phyloP scores from a whole-genome alignment of 2,797 vertebrate genomes.

The Oreochromis grahami region DNA sequence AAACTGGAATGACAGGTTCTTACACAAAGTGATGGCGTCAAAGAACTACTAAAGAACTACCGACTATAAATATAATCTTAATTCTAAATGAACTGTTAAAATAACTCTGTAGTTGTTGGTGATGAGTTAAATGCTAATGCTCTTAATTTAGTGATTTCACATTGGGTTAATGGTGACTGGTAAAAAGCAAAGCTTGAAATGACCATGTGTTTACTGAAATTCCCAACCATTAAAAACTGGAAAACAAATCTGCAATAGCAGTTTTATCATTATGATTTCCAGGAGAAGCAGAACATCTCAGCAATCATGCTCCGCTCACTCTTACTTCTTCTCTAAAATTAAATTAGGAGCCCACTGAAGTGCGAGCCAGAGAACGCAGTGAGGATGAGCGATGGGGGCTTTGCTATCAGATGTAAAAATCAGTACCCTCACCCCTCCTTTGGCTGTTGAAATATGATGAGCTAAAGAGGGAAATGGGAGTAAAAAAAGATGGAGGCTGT shows the following conservation, averaged over 20 bases:
- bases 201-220: neutral
- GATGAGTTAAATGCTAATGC: neutral
- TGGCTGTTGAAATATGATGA: conserved; percentile 66
- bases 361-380: conserved; percentile 39
- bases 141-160: neutral
- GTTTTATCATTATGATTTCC: conserved; percentile 61
- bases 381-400: conserved; percentile 61
- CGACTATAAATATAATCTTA: neutral
- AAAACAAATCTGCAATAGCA: conserved; percentile 33
- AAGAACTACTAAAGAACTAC: neutral
- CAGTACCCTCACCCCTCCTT: conserved; percentile 39
- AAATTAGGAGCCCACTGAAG: conserved; percentile 64
- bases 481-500: conserved; percentile 22
- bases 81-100: neutral
- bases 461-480: conserved; percentile 57
- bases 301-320: conserved; percentile 39
- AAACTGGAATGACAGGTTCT: conserved; percentile 3
- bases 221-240: conserved; percentile 32
- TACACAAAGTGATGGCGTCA: neutral
- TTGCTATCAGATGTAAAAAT: conserved; percentile 66
- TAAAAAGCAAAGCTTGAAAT: conserved; percentile 9
- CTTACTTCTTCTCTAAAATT: conserved; percentile 57
- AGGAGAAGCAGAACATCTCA: conserved; percentile 55
- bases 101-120: neutral
- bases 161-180: neutral